Conservation (phyloP, 2,888 invertebrate genomes). For the Urechis unicinctus region DNA sequence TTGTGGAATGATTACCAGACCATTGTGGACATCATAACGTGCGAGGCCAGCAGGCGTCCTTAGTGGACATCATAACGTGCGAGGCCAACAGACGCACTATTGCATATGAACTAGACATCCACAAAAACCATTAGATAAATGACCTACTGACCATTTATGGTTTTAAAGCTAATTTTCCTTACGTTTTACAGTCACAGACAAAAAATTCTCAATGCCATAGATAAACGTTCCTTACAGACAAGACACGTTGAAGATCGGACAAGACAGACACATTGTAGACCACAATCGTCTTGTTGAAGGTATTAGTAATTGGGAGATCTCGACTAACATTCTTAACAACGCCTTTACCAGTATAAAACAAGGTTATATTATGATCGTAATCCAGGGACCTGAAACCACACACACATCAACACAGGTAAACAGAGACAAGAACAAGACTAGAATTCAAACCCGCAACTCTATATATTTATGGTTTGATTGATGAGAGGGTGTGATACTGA, state of each 20-base stretch:
- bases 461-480: no score
- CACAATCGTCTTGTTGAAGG: constrained; percentile 66
- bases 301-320: constrained; percentile 64
- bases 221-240: constrained; percentile 63
- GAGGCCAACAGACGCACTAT: no score
- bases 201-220: no score
- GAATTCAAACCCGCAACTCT: no score
- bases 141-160: no score
- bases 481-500: constrained; percentile 24
- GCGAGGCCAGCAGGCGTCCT: background rate
- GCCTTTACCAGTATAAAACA: constrained; percentile 48
- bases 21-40: background rate
- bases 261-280: constrained; percentile 67
- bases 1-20: background rate
- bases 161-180: no score
- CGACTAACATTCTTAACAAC: constrained; percentile 45
- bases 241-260: constrained; percentile 58
- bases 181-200: no score
- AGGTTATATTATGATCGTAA: constrained; percentile 49
- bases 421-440: no score
- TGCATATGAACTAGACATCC: no score
- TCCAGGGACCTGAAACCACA: constrained; percentile 45
- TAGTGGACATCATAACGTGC: background rate
- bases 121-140: no score
- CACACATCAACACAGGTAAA: background rate